Conservation (phyloP, 1,140 invertebrate species). For the Microplitis mediator region DNA sequence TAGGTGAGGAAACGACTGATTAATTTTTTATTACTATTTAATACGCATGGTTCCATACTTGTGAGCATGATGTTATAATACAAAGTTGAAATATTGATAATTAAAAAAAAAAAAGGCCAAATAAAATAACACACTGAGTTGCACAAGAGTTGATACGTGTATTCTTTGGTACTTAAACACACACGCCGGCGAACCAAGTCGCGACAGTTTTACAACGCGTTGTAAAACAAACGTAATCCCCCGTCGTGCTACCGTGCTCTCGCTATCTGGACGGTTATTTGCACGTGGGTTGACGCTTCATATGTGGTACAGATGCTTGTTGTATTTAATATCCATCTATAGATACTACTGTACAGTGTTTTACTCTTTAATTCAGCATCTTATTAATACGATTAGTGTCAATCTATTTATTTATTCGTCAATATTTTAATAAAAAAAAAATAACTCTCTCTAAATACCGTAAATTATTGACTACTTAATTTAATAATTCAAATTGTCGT, state of each 20-base stretch:
- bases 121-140: not conserved
- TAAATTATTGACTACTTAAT: too few relatives aligned
- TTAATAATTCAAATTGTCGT: too few relatives aligned
- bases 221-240: conserved; percentile 63
- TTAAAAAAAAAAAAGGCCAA: not conserved
- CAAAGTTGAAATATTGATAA: not conserved
- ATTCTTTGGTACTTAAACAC: conserved; percentile 12
- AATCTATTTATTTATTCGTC: too few relatives aligned
- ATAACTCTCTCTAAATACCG: too few relatives aligned
- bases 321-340: not conserved
- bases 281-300: conserved; percentile 20
- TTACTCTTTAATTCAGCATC: too few relatives aligned
- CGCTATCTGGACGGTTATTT: conserved; percentile 49
- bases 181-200: conserved; percentile 23
- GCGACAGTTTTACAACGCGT: conserved; percentile 60
- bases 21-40: too few relatives aligned
- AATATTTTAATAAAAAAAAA: too few relatives aligned
- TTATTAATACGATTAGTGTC: too few relatives aligned
- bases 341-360: too few relatives aligned
- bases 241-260: conserved; percentile 54
- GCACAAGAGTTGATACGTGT: not conserved
- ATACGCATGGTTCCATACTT: too few relatives aligned
- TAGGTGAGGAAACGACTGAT: too few relatives aligned
- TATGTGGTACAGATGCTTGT: not conserved
- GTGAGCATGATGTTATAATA: too few relatives aligned